Conservation (phyloP, 2,113 vertebrate genomes). For the Oreocharis arfaki region DNA sequence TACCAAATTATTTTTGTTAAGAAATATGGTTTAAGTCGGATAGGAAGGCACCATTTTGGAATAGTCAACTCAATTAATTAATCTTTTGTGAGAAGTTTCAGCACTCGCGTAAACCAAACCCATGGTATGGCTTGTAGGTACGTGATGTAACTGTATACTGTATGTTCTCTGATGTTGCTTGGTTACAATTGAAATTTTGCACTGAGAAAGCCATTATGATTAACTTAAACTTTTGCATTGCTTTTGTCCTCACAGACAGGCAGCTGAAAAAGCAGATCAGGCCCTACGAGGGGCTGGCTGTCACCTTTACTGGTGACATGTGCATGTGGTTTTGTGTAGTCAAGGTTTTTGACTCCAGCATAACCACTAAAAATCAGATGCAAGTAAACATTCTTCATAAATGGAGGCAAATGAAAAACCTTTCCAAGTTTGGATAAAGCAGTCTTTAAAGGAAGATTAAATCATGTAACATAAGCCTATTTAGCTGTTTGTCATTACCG, state of each 20-base stretch:
- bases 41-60: not conserved
- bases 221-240: not conserved
- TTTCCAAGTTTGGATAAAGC: not conserved
- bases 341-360: not conserved
- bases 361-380: not conserved
- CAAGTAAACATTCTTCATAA: not conserved
- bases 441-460: not conserved
- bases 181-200: not conserved
- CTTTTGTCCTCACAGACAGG: not conserved
- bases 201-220: rapidly evolving
- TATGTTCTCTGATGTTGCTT: not conserved
- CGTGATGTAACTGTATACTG: not conserved
- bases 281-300: not conserved
- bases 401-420: not conserved
- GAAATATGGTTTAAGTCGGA: not conserved
- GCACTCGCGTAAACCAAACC: not conserved
- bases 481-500: not conserved
- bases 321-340: rapidly evolving
- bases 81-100: not conserved
- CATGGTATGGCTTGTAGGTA: rapidly evolving
- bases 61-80: not conserved
- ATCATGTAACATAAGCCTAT: not conserved
- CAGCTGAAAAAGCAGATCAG: not conserved
- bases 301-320: not conserved
- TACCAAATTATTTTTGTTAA: not conserved